Evolutionary conservation across 2,797 vertebrate species (phyloP).

Genomic region (Pangasius sanitwongsei): DNA sequence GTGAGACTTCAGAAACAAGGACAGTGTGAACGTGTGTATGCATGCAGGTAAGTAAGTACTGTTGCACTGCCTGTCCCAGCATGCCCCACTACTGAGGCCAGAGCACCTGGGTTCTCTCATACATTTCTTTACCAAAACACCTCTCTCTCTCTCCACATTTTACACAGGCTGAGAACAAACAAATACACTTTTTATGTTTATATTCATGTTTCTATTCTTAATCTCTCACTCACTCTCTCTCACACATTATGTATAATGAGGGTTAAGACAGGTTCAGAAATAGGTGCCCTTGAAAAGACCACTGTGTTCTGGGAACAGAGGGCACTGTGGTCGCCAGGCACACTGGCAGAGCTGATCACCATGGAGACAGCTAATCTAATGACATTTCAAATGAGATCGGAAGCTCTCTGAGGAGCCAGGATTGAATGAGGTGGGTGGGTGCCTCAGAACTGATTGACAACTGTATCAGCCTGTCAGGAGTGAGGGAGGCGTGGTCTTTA

Average conservation of each 20-base stretch:
- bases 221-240: background rate
- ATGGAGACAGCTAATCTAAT: constrained; percentile 51
- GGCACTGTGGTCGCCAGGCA: constrained; percentile 46
- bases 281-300: constrained; percentile 40
- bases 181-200: background rate
- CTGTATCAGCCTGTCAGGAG: constrained; percentile 82
- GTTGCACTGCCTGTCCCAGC: constrained; percentile 60
- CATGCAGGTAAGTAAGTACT: constrained; percentile 46
- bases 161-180: background rate
- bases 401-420: constrained; percentile 43
- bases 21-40: constrained; percentile 28
- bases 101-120: constrained; percentile 29
- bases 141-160: background rate
- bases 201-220: background rate
- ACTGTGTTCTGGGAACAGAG: constrained; percentile 42
- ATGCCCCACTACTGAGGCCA: constrained; percentile 55
- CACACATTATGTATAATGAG: constrained; percentile 8
- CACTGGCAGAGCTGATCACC: constrained; percentile 40
- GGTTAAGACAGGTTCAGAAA: constrained; percentile 45
- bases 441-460: constrained; percentile 74
- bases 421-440: constrained; percentile 51
- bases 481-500: constrained; percentile 86
- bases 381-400: constrained; percentile 58
- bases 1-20: constrained; percentile 19
- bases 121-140: background rate